Percentiles rank a stretch among this genome's conserved stretches.
Conservation (phyloP, 1,140 invertebrate genomes). For the Littorina saxatilis region DNA sequence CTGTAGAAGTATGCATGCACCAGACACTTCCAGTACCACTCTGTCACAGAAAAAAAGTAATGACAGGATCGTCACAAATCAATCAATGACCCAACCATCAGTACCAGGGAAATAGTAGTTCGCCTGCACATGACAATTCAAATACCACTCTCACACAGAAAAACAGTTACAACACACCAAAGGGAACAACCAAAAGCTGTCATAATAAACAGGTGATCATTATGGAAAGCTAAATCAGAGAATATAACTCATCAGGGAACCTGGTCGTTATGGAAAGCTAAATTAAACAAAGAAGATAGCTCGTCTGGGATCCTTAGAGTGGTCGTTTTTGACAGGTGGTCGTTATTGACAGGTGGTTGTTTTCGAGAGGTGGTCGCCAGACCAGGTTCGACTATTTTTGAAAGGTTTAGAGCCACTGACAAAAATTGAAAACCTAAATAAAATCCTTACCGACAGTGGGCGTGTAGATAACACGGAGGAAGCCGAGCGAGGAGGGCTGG, state of each 20-base stretch:
- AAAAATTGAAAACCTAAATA: neutral
- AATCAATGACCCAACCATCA: conserved; percentile 88
- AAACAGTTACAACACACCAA: neutral
- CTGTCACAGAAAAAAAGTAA: conserved; percentile 75
- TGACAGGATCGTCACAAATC: conserved; percentile 85
- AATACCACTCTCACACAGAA: conserved; percentile 91
- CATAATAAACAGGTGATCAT: too few species aligned
- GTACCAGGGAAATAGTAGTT: conserved; percentile 85
- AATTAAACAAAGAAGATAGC: too few species aligned
- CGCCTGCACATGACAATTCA: conserved; percentile 89
- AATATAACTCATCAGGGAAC: too few species aligned
- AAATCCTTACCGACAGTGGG: conserved; percentile 61
- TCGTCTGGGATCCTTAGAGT: too few species aligned
- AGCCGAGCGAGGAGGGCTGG: neutral
- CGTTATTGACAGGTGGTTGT: too few species aligned
- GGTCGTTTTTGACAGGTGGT: too few species aligned
- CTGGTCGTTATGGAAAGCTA: too few species aligned
- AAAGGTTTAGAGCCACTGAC: too few species aligned
- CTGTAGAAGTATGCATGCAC: conserved; percentile 85
- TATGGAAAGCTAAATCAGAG: too few species aligned
- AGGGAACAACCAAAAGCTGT: too few species aligned
- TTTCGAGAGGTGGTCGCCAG: too few species aligned
- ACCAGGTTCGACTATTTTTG: too few species aligned
- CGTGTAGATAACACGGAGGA: conserved; percentile 58
- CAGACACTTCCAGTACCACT: conserved; percentile 97